Conservation (phyloP, 2,797 vertebrate species). For the Phalloptychus januarius region DNA sequence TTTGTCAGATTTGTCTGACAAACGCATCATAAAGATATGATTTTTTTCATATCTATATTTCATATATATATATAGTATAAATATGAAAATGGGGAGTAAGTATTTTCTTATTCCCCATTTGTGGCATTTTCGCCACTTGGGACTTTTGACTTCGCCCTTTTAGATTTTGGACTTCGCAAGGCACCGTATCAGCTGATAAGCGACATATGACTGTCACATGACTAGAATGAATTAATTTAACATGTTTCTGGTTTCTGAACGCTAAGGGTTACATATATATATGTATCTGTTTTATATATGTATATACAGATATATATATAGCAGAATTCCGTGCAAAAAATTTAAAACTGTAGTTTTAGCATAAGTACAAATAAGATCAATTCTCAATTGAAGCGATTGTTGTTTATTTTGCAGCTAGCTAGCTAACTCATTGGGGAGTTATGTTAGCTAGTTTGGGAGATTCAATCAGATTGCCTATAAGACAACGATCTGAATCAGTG, state of each 20-base stretch:
- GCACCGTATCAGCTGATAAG: conserved; percentile 67
- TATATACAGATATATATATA: too few relatives aligned
- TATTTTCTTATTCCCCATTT: too few relatives aligned
- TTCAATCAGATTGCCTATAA: neutral
- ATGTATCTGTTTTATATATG: neutral
- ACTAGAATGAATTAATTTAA: conserved; percentile 53
- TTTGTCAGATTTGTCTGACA: too few relatives aligned
- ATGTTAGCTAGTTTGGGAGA: neutral
- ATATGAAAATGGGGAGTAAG: neutral
- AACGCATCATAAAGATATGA: too few relatives aligned
- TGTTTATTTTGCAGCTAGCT: conserved; percentile 23
- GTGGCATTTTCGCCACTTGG: neutral
- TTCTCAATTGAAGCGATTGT: neutral
- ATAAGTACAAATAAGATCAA: neutral
- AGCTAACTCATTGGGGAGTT: conserved; percentile 43
- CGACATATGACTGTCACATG: conserved; percentile 69
- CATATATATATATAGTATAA: too few relatives aligned
- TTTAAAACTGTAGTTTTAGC: neutral
- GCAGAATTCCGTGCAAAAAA: neutral
- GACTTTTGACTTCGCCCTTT: conserved; percentile 30
- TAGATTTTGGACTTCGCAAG: conserved; percentile 34
- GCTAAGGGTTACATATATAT: neutral
- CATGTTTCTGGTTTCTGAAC: neutral
- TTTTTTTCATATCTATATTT: neutral
- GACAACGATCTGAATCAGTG: neutral